Evolutionary conservation across 2,888 invertebrate species (phyloP).

Genomic region (Cheilosia impressa): DNA sequence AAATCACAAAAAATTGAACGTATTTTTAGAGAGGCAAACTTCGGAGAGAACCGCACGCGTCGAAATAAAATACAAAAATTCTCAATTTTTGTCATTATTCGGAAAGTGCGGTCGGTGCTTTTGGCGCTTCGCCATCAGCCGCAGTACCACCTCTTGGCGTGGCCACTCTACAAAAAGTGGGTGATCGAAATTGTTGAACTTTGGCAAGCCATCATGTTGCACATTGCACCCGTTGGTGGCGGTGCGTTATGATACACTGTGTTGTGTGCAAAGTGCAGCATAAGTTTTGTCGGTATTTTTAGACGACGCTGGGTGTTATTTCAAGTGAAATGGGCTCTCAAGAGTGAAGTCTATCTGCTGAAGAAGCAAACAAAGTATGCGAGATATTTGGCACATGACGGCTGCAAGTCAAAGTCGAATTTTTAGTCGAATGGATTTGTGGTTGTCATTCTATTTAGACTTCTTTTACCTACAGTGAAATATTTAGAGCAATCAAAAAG

Average conservation of each 20-base stretch:
- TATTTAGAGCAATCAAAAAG: too few relatives aligned
- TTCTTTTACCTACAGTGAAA: too few relatives aligned
- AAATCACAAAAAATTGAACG: slow-evolving; percentile 9
- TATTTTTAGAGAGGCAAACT: slow-evolving; percentile 47
- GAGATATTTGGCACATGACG: slow-evolving; percentile 20
- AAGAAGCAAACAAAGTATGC: background rate
- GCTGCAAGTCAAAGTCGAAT: background rate
- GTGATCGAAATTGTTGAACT: slow-evolving; percentile 40
- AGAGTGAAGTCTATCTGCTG: background rate
- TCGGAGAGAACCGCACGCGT: slow-evolving; percentile 13
- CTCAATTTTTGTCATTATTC: slow-evolving; percentile 19
- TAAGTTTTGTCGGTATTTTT: slow-evolving; percentile 36
- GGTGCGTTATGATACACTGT: background rate
- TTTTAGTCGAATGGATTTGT: slow-evolving; percentile 1
- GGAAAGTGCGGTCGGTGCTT: slow-evolving; percentile 40
- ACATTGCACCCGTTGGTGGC: slow-evolving; percentile 32
- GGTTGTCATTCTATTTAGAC: background rate
- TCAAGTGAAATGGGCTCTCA: background rate
- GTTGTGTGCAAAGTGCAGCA: slow-evolving; percentile 14
- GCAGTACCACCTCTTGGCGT: slow-evolving; percentile 17
- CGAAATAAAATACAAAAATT: background rate
- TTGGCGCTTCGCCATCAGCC: slow-evolving; percentile 24
- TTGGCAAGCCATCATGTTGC: slow-evolving; percentile 52
- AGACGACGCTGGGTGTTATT: slow-evolving; percentile 13
- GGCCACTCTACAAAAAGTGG: slow-evolving; percentile 16